Conservation (phyloP, 2,797 vertebrate genomes). For the Neosalanx taihuensis region DNA sequence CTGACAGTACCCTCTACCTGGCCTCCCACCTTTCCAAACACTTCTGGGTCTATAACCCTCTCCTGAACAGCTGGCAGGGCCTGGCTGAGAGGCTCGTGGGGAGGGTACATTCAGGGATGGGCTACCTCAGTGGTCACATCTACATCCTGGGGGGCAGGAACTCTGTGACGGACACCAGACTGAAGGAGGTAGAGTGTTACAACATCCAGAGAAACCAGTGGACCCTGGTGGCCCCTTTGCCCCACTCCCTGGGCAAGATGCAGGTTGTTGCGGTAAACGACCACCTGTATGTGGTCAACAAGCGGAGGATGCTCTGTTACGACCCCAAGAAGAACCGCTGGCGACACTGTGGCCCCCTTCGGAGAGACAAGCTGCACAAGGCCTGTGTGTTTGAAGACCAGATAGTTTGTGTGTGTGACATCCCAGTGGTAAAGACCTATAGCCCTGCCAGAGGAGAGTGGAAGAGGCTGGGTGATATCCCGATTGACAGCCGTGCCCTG, state of each 20-base stretch:
- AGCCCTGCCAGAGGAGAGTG: slow-evolving; percentile 82
- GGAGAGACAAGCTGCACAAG: slow-evolving; percentile 83
- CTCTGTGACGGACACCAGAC: slow-evolving; percentile 74
- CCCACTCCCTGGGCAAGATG: slow-evolving; percentile 84
- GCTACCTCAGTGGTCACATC: slow-evolving; percentile 83
- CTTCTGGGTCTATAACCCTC: slow-evolving; percentile 83
- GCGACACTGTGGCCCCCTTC: slow-evolving; percentile 83
- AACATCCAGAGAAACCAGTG: slow-evolving; percentile 87
- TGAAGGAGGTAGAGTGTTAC: slow-evolving; percentile 88
- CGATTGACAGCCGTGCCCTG: slow-evolving; percentile 79
- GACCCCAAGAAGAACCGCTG: slow-evolving; percentile 83
- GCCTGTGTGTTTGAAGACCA: slow-evolving; percentile 86
- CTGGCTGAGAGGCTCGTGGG: slow-evolving; percentile 80
- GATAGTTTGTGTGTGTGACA: slow-evolving; percentile 85
- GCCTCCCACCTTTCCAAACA: slow-evolving; percentile 84
- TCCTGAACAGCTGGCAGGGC: slow-evolving; percentile 82
- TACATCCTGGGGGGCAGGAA: slow-evolving; percentile 84
- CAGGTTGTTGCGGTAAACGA: slow-evolving; percentile 83
- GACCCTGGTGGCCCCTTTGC: slow-evolving; percentile 81
- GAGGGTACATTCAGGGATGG: slow-evolving; percentile 82
- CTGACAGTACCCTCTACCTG: slow-evolving; percentile 81
- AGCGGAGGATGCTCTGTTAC: slow-evolving; percentile 83
- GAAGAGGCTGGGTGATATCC: slow-evolving; percentile 81
- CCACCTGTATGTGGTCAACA: slow-evolving; percentile 84
- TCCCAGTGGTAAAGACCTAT: slow-evolving; percentile 84